Evolutionary conservation across 2,888 invertebrate species (phyloP), one percentile per base, ranked within the genome.

Genomic region (Biston stratarius): DNA sequence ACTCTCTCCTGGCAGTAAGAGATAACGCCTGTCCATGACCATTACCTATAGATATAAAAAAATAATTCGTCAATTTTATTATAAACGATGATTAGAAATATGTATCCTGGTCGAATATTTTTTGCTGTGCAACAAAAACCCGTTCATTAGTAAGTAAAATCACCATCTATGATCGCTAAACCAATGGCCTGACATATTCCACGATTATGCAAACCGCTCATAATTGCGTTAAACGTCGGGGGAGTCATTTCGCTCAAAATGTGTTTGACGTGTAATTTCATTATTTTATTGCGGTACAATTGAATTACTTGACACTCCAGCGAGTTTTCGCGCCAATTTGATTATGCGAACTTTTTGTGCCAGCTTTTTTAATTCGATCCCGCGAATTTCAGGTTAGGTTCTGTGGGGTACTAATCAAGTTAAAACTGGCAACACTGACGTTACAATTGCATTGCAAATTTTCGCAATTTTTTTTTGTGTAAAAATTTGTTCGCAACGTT

Each of bases 251-350:
- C 81, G 78, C 77, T 84, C 82, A 76, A 87, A 89, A 89, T 89
- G 89, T 88, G 90, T 90, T 90, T 90, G 89, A 90, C 88, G 89
- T 80, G 76, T 88, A 90, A 91, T 90, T 86, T 79, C 83, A 90
- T 91, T 89, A 90, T 88, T 88, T 90, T 87, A 89, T 88, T 88
- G 87, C 84, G 81, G 67, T 66, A 72, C 77, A 90, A 90, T 91
- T 87, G 84, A 88, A 89, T 91, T 88, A 86, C 74, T 77, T 80
- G 73, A 79, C 81, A 72, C 83, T 79, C 80, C 71, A 82, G 77
- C 69, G 83, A 77, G 80, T 81, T 85, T 83, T 78, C 78, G 79
- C 80, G 71, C 65, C 67, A 81, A 84, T 83, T 80, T 75, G 72
- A 83, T 85, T 82, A 83, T 69, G 69, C 67, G 64, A 67, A 71